phyloP scores from a whole-genome alignment of 2,797 vertebrate species.

The Falco rusticolus region DNA sequence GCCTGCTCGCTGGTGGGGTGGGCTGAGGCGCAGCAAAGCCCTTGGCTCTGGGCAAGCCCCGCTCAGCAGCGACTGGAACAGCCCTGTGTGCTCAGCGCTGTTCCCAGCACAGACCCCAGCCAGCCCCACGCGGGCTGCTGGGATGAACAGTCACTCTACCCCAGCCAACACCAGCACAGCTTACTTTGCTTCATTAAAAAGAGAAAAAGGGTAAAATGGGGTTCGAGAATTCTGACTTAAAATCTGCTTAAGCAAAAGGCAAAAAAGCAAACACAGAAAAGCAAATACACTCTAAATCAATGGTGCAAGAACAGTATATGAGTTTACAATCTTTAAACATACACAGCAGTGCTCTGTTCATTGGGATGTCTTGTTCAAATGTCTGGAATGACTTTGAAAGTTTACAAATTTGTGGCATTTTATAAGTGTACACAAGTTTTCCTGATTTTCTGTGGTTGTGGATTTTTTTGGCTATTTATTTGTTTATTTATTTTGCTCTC shows the following conservation, averaged over 20 bases:
- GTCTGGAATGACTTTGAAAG: not conserved
- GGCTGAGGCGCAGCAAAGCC: no score
- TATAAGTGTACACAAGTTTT: not conserved
- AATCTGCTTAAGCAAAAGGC: not conserved
- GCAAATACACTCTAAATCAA: not conserved
- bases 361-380: not conserved
- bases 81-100: no score
- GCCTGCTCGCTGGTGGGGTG: no score
- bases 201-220: not conserved
- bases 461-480: no score
- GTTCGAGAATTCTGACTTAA: not conserved
- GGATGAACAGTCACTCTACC: no score
- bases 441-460: no score
- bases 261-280: not conserved
- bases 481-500: not conserved
- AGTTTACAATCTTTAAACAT: not conserved
- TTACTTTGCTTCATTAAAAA: not conserved
- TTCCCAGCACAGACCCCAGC: no score
- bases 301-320: not conserved
- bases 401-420: not conserved
- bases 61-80: no score
- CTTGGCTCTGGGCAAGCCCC: no score
- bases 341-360: not conserved
- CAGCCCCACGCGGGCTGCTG: no score
- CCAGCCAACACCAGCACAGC: not conserved